These are phyloP conservation scores for Brachionus plicatilis DNA, from an alignment of 1,140 invertebrate species.

Conservation along the genomic window DNA sequence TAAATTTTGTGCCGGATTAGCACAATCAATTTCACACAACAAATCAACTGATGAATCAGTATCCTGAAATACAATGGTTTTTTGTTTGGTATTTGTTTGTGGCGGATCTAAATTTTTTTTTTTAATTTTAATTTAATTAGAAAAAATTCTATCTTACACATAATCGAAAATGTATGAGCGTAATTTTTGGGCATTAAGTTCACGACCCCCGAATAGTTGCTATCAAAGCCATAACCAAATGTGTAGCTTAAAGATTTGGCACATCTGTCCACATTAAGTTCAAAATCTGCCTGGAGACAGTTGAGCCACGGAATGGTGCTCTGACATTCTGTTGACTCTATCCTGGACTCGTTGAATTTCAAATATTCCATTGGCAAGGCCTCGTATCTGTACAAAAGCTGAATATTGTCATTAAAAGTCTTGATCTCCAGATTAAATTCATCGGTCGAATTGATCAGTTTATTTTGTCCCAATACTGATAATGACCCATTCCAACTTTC, in stretches of 20 bases:
- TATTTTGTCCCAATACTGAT: not conserved
- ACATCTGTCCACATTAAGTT: not conserved
- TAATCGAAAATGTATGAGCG: not conserved
- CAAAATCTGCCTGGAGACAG: not conserved
- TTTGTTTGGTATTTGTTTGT: not conserved
- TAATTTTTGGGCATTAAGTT: not conserved
- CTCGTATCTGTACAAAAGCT: not conserved
- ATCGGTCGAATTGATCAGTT: not conserved
- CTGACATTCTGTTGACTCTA: not conserved
- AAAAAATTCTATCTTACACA: not conserved
- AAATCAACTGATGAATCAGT: not conserved
- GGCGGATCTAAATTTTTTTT: slow-evolving; percentile 9
- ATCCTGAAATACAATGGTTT: not conserved
- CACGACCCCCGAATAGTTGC: not conserved
- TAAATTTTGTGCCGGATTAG: slow-evolving; percentile 4
- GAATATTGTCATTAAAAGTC: not conserved
- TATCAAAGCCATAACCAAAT: slow-evolving; percentile 1
- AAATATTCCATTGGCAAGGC: slow-evolving; percentile 26
- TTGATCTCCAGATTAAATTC: not conserved
- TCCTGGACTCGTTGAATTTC: not conserved
- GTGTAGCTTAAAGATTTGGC: not conserved
- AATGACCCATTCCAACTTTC: not conserved
- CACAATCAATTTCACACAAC: not conserved
- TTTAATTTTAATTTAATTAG: not conserved
- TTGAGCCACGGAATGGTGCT: not conserved